Evolutionary conservation across 2,113 vertebrate genomes (phyloP).

Genomic region (Heteronetta atricapilla): DNA sequence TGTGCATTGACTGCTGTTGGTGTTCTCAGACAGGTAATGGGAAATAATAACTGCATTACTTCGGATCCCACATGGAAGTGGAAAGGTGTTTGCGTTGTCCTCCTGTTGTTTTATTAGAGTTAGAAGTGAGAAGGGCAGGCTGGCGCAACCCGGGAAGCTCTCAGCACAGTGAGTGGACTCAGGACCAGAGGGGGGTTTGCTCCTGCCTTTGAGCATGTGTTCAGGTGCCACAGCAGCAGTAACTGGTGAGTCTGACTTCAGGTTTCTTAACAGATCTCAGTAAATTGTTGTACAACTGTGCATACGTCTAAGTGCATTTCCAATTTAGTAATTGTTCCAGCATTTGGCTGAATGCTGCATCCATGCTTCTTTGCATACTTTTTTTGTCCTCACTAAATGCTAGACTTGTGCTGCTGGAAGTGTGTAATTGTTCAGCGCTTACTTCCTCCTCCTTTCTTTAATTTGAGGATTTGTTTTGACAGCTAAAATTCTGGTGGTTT

Average conservation of each 20-base stretch:
- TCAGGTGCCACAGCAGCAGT: background rate
- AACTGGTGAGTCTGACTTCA: background rate
- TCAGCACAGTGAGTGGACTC: rapidly evolving
- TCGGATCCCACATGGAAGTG: background rate
- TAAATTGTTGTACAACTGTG: background rate
- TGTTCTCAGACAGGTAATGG: background rate
- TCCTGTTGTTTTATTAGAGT: background rate
- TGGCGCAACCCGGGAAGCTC: rapidly evolving
- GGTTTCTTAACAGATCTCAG: background rate
- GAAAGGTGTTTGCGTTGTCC: background rate
- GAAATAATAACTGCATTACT: background rate
- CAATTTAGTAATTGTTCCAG: constrained; percentile 1
- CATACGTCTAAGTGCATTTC: background rate
- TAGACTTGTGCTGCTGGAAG: constrained; percentile 47
- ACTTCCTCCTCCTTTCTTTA: constrained; percentile 47
- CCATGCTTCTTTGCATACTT: background rate
- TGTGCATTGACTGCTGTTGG: background rate
- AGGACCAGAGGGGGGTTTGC: background rate
- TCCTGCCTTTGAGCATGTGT: background rate
- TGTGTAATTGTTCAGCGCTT: constrained; percentile 61
- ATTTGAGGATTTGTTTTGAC: constrained; percentile 67
- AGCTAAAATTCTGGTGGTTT: constrained; percentile 68
- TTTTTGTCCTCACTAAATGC: background rate
- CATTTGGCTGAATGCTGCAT: constrained; percentile 2
- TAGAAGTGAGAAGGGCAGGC: background rate